phyloP scores from a whole-genome alignment of 2,113 vertebrate genomes.

The Stictonetta naevosa region DNA sequence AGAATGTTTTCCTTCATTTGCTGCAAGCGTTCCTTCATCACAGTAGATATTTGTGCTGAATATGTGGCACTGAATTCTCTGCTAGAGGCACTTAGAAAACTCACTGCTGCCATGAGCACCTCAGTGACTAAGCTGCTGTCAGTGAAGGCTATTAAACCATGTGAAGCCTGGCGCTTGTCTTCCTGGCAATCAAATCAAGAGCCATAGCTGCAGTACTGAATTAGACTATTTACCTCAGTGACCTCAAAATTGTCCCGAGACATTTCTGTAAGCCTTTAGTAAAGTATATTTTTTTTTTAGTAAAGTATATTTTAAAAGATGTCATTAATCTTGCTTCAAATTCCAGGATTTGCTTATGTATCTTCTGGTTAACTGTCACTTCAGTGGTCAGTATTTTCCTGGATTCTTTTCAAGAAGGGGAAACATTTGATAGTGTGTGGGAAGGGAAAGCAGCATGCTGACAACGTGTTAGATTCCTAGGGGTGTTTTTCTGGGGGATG shows the following conservation, averaged over 20 bases:
- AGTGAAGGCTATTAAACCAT: not conserved
- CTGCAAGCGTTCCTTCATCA: not conserved
- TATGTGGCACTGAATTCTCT: not conserved
- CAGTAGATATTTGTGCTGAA: not conserved
- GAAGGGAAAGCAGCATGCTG: not conserved
- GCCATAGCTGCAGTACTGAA: not conserved
- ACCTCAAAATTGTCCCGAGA: slow-evolving; percentile 1
- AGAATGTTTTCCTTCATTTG: not conserved
- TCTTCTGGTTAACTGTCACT: not conserved
- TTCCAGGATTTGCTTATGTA: not conserved
- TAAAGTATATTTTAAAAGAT: not conserved
- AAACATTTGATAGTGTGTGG: not conserved
- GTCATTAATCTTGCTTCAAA: not conserved
- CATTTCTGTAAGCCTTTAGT: not conserved
- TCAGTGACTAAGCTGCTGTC: not conserved
- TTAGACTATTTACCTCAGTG: not conserved
- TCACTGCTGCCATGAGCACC: not conserved
- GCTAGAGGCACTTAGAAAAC: not conserved
- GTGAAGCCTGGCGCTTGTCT: not conserved
- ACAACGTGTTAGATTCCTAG: not conserved
- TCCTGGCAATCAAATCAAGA: slow-evolving; percentile 29
- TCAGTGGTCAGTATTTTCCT: not conserved
- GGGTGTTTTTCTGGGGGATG: not conserved
- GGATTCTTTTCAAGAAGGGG: not conserved
- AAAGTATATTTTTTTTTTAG: not conserved